Percentiles rank a stretch among this genome's conserved stretches.
Evolutionary conservation across 2,113 vertebrate genomes (phyloP).

Genomic region (Aleadryas rufinucha): DNA sequence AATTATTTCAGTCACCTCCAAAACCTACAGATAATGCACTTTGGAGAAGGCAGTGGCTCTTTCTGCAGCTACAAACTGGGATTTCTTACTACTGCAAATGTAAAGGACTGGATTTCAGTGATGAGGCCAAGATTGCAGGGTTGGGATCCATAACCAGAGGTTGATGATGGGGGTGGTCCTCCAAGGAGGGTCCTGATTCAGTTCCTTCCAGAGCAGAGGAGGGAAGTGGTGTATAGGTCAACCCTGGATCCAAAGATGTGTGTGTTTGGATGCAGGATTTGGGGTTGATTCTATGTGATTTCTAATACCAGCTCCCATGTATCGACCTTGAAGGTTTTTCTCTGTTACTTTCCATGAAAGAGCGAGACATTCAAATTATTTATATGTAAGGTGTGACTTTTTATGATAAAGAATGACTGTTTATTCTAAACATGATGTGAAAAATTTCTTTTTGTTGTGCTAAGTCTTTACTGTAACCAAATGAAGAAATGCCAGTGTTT

Average conservation of each 20-base stretch:
- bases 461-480: not conserved
- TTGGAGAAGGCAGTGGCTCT: not conserved
- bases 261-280: not conserved
- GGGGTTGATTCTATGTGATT: not conserved
- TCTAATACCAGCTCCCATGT: conserved; percentile 25
- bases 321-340: conserved; percentile 71
- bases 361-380: conserved; percentile 46
- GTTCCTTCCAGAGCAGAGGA: not conserved
- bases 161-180: conserved; percentile 36
- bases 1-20: not conserved
- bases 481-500: not conserved
- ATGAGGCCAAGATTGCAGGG: not conserved
- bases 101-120: not conserved
- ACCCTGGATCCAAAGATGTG: not conserved
- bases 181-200: not conserved
- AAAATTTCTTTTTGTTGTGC: not conserved
- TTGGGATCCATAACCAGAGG: not conserved
- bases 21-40: not conserved
- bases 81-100: not conserved
- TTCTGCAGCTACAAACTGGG: not conserved
- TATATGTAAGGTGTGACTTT: conserved; percentile 10
- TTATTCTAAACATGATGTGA: not conserved
- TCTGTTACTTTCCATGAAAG: conserved; percentile 87
- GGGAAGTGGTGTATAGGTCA: not conserved
- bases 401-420: conserved; percentile 3